These are phyloP conservation scores for Columbina picui DNA, from an alignment of 2,113 vertebrate species.

Conservation along the genomic window DNA sequence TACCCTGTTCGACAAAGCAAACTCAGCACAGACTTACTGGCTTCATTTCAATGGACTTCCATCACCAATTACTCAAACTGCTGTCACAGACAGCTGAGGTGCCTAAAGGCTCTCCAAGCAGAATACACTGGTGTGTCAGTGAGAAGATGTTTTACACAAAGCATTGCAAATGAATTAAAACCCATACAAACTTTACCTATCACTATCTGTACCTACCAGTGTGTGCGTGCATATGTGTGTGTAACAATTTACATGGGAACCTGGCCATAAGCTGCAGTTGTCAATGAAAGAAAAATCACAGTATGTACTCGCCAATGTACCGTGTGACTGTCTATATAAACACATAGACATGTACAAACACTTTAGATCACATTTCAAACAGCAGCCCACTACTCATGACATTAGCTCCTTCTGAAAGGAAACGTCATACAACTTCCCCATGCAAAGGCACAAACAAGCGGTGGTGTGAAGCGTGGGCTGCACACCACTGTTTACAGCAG, in stretches of 20 bases:
- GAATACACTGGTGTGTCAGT: background rate
- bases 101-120: background rate
- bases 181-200: background rate
- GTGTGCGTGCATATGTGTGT: rapidly evolving
- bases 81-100: background rate
- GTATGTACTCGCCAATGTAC: background rate
- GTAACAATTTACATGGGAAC: background rate
- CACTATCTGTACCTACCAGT: background rate
- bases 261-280: background rate
- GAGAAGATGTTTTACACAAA: constrained; percentile 7
- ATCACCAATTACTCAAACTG: background rate
- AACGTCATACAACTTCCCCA: background rate
- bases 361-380: background rate
- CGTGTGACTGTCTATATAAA: background rate
- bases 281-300: background rate
- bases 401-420: background rate
- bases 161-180: constrained; percentile 12
- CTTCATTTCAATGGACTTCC: background rate
- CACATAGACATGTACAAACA: background rate
- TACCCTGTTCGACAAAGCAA: background rate
- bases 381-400: background rate
- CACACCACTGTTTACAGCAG: background rate
- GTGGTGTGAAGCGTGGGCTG: rapidly evolving
- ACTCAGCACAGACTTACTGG: background rate
- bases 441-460: background rate